Conservation (phyloP, 2,113 vertebrate species). For the Pedionomus torquatus region DNA sequence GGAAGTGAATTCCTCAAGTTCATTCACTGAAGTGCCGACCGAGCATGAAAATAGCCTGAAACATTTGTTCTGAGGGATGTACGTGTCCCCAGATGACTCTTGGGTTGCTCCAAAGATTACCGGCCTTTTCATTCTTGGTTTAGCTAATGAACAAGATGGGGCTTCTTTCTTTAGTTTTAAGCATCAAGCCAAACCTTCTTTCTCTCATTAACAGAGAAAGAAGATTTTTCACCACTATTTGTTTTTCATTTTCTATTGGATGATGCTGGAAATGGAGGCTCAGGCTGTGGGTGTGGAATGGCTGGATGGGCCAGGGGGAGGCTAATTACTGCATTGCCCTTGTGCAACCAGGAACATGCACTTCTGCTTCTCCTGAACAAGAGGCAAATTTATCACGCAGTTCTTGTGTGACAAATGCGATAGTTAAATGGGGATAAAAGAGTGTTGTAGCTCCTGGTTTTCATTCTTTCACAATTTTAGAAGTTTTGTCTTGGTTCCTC, state of each 20-base stretch:
- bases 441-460: neutral
- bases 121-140: neutral
- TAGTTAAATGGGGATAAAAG: neutral
- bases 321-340: neutral
- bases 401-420: neutral
- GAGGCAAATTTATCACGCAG: neutral
- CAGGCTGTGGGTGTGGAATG: neutral
- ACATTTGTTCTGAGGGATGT: neutral
- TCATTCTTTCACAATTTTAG: neutral
- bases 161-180: neutral
- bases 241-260: neutral
- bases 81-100: accelerated
- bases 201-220: neutral
- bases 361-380: neutral
- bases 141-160: neutral
- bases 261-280: neutral
- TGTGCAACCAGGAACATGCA: neutral
- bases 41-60: neutral
- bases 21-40: neutral
- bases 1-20: neutral
- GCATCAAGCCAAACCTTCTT: neutral
- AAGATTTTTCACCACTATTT: neutral
- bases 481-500: neutral
- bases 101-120: neutral
- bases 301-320: neutral